Conservation (phyloP, 2,888 invertebrate genomes). For the Scaptomyza flava region DNA sequence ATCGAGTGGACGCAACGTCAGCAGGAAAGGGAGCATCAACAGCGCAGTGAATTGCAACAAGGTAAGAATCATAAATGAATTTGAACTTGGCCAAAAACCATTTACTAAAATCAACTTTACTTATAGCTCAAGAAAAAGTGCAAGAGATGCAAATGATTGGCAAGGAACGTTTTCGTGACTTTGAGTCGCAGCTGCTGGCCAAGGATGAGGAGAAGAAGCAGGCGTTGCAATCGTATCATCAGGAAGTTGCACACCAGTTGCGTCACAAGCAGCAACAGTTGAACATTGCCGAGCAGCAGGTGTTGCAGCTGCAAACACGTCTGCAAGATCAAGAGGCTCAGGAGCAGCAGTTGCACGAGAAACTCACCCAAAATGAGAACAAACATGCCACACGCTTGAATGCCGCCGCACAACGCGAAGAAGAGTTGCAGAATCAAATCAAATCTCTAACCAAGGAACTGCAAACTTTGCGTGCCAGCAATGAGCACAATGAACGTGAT, state of each 20-base stretch:
- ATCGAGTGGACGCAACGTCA: conserved; percentile 78
- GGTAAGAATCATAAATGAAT: conserved; percentile 59
- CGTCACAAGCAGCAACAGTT: conserved; percentile 82
- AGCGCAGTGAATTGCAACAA: conserved; percentile 82
- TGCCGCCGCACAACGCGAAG: conserved; percentile 74
- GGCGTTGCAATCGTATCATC: conserved; percentile 72
- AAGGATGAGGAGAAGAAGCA: conserved; percentile 77
- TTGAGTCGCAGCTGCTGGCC: conserved; percentile 77
- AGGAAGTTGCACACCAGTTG: conserved; percentile 76
- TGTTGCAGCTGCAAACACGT: conserved; percentile 74
- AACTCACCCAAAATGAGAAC: conserved; percentile 74
- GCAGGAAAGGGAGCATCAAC: conserved; percentile 79
- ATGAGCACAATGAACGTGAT: conserved; percentile 81
- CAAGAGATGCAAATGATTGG: conserved; percentile 80
- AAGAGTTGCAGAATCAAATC: conserved; percentile 80
- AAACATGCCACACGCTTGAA: conserved; percentile 70
- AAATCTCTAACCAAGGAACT: conserved; percentile 80
- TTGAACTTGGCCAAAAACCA: too few relatives aligned
- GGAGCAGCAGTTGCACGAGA: conserved; percentile 77
- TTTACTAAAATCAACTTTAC: neutral
- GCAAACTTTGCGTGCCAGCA: conserved; percentile 71
- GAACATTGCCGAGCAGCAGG: conserved; percentile 82
- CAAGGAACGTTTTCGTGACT: conserved; percentile 74
- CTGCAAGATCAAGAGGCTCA: conserved; percentile 68
- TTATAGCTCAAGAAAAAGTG: conserved; percentile 86